These are phyloP conservation scores for Gasteruption jaculator DNA, from an alignment of 2,888 invertebrate species.

Conservation along the genomic window DNA sequence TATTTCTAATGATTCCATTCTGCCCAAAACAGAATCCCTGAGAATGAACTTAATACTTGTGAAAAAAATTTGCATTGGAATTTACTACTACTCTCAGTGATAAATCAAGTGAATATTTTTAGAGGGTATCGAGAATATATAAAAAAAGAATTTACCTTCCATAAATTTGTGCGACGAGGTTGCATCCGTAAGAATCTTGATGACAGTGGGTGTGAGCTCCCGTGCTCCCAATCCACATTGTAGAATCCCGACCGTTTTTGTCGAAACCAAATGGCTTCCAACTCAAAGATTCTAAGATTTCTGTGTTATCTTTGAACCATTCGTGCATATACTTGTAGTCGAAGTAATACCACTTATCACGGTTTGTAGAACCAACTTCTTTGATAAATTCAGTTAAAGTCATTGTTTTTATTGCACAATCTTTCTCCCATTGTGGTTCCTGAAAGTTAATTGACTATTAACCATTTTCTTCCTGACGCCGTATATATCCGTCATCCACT, in stretches of 20 bases:
- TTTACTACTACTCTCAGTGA: background rate
- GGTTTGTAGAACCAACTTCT: constrained; percentile 28
- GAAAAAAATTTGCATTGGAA: background rate
- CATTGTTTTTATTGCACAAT: constrained; percentile 58
- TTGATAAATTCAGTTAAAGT: constrained; percentile 63
- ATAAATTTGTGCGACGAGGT: constrained; percentile 83
- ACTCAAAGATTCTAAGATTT: constrained; percentile 56
- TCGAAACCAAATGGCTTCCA: constrained; percentile 75
- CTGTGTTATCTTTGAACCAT: constrained; percentile 59
- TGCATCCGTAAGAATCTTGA: constrained; percentile 90
- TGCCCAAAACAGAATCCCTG: no score
- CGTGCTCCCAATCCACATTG: constrained; percentile 82
- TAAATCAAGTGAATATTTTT: constrained; percentile 1
- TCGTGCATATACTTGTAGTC: constrained; percentile 79
- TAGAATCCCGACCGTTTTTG: constrained; percentile 64
- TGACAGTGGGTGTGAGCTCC: constrained; percentile 93
- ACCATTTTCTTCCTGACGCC: background rate
- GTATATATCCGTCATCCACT: no score
- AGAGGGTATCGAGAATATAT: background rate
- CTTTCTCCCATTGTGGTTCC: constrained; percentile 77
- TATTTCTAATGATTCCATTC: no score
- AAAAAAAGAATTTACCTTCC: constrained; percentile 62
- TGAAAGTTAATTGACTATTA: constrained; percentile 18
- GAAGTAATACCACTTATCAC: constrained; percentile 70
- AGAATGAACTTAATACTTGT: constrained; percentile 6